Evolutionary conservation across 2,888 invertebrate species (phyloP), one percentile per base, ranked within the genome.

Genomic region (Heteropelma amictum): DNA sequence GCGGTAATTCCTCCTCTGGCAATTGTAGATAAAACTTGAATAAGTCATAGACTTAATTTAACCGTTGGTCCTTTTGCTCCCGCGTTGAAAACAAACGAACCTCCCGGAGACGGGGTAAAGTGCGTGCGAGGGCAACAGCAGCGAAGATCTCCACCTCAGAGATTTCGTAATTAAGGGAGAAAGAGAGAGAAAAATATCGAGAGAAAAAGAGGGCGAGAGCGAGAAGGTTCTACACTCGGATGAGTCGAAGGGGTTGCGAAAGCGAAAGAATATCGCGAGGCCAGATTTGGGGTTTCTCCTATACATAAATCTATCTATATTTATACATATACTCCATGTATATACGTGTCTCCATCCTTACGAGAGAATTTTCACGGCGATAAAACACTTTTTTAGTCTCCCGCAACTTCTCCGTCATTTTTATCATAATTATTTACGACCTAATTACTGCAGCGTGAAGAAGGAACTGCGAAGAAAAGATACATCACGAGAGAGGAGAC

Each of bases 11-110:
- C 84, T 85, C 80, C 84, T 82, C 86, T 86, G 87, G 87, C 86
- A 88, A 87, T 87, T 85, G 85, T 84, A 88, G 88, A 88, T 88
- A 88, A 88, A 88, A 88, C 82, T 86, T 84, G 85, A 88, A 87
- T 88, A 88, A 88, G 87, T 88, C 88, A 88, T 87, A 87, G 87
- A 86, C 86, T 88, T 88, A 87, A 88, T 87, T 87, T 86, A 87
- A 83, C 68, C 60, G 63, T 71, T 70, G 69, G 70, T 74, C 72
- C 74, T 64, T 47, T 42, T 63, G 33, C 60, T 63, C 30, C 56
- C 49, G 17, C 26, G 49, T 23, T 38, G 40, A 40, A 67, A 71
- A 75, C 71, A 63, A 75, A 58, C 67, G 61, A 58, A 67, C 49
- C 67, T 65, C 49, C 26, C 17, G 35, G 61, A 49, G 61, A n/a